Base-by-base conservation (phyloP, 30 jellyfish, hydroid and myxozoan species). In the Turritopsis rubra region DNA sequence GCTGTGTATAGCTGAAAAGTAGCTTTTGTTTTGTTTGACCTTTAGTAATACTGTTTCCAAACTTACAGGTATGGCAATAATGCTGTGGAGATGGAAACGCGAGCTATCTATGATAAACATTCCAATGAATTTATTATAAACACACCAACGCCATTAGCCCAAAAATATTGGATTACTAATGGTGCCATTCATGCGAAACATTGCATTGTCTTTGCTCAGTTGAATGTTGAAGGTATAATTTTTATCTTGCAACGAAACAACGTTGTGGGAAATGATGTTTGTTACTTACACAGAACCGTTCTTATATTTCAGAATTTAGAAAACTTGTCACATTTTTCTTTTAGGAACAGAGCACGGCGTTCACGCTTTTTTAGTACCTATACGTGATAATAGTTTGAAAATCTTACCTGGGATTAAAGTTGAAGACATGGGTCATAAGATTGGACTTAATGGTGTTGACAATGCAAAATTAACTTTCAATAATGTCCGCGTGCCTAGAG, bases 81-180 rank as follows among this genome's bases (percentile, higher is more conserved):
- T 72, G 97, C 97, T 8, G 97, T 90, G 9, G 97, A 90, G 68
- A 90, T 90, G 97, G 97, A 90, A 84, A 90, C 97, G 29, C 85
- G 90, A 27, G 97, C 97, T 20, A 80, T 65, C 13, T 90, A 85
- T 83, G 97, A 90, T 73, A 89, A 91, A 19, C 79, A 54, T 29
- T 85, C 95, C 22, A 83, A 86, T 28, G 96, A 87, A 70, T 87
- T 91, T 82, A 75, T 91, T 53, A 83, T 91, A 73, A 87, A 91
- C 96, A 91, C 97, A 8, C 96, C 97, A 0, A 76, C 88, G 7
- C 84, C 96, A 16, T 79, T 86, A 23, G 97, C 97, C 1, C 96
- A 87, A 84, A 91, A 91, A 84, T 91, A 87, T 79, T 91, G 97
- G 97, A 87, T 87, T 73, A 87, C 96, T 1, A 91, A 91, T 60